Conservation (phyloP, 2,113 vertebrate species). For the Struthio camelus region DNA sequence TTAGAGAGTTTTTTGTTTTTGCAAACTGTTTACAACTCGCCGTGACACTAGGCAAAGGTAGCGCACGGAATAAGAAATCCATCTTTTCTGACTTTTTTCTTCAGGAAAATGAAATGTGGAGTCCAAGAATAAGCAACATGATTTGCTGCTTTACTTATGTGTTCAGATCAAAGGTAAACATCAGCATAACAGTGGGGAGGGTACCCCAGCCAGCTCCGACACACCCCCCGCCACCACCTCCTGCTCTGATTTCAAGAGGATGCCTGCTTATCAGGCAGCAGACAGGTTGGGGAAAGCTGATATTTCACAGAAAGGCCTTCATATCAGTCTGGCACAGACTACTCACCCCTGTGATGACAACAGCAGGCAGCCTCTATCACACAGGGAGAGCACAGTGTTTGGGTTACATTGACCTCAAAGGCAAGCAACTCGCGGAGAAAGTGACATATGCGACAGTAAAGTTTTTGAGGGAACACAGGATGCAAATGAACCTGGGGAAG, state of each 20-base stretch:
- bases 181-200: background rate
- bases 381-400: background rate
- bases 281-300: background rate
- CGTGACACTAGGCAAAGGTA: background rate
- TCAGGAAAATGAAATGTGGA: background rate
- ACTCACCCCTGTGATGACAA: background rate
- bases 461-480: background rate
- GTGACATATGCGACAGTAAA: background rate
- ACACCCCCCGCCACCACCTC: background rate
- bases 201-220: background rate
- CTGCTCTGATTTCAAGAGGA: background rate
- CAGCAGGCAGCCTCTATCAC: background rate
- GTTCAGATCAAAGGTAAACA: background rate
- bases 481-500: background rate
- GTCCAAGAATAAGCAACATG: background rate
- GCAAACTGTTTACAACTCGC: background rate
- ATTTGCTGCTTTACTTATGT: background rate
- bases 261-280: background rate
- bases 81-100: background rate
- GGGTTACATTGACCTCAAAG: background rate
- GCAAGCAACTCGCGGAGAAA: background rate
- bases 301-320: background rate
- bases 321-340: background rate
- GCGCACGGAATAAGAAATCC: background rate
- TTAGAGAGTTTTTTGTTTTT: background rate